Conservation (phyloP, 2,113 vertebrate species). For the Isichthys henryi region DNA sequence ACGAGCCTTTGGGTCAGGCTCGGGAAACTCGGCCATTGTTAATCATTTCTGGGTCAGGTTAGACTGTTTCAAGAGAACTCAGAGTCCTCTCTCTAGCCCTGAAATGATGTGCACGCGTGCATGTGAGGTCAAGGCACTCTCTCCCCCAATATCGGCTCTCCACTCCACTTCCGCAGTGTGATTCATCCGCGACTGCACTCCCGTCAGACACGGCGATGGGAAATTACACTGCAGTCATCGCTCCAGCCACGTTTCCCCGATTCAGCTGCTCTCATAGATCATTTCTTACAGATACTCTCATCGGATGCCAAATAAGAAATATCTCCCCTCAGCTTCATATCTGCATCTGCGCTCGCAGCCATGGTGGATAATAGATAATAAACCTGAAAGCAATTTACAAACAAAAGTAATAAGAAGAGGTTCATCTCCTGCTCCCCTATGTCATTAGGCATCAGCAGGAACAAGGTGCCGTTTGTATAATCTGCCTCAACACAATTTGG, state of each 20-base stretch:
- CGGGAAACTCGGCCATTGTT: background rate
- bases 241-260: background rate
- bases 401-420: background rate
- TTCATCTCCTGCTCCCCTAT: background rate
- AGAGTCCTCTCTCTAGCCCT: background rate
- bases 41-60: slow-evolving; percentile 8
- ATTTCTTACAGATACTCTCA: background rate
- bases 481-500: background rate
- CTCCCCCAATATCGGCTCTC: background rate
- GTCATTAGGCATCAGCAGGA: background rate
- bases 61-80: background rate
- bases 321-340: background rate
- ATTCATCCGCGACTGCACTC: background rate
- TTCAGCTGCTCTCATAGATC: background rate
- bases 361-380: background rate
- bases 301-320: background rate
- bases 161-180: background rate
- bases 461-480: background rate
- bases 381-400: background rate
- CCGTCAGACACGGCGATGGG: background rate
- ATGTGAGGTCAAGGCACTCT: background rate
- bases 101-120: background rate
- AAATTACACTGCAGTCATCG: background rate
- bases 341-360: background rate
- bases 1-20: background rate